Percentiles rank a stretch among this genome's conserved stretches.
phyloP scores from a whole-genome alignment of 64 coral and sea anemone genomes.

The Cladopsammia gracilis region DNA sequence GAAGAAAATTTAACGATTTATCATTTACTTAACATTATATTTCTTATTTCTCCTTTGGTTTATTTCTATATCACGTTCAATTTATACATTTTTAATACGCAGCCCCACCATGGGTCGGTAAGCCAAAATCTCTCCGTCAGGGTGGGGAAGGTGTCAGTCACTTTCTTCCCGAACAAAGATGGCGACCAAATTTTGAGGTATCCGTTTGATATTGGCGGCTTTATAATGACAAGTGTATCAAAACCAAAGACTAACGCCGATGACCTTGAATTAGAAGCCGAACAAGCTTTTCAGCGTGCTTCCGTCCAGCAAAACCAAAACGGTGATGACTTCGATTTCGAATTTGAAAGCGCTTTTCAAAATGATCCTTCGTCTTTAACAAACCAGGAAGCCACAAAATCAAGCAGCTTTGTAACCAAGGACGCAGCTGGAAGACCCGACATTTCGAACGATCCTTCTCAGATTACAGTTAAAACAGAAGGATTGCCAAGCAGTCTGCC shows the following conservation, averaged over 20 bases:
- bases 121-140: not conserved
- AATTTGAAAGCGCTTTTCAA: slow-evolving; percentile 50
- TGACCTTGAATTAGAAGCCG: slow-evolving; percentile 35
- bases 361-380: not conserved
- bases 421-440: not conserved
- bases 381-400: not conserved
- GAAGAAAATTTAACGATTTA: too few relatives aligned
- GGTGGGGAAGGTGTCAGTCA: not conserved
- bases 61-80: too few relatives aligned
- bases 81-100: too few relatives aligned
- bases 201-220: not conserved
- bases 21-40: too few relatives aligned
- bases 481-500: slow-evolving; percentile 40
- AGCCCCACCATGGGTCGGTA: not conserved
- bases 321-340: slow-evolving; percentile 23
- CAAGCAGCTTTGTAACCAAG: not conserved
- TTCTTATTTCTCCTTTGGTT: too few relatives aligned
- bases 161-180: not conserved
- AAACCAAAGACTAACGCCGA: not conserved
- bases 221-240: not conserved
- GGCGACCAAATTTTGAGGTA: not conserved
- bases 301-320: slow-evolving; percentile 28
- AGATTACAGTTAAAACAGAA: slow-evolving; percentile 47
- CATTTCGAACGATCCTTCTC: not conserved
- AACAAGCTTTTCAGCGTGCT: slow-evolving; percentile 18